A percentile compares a stretch with the other conserved stretches of the same genome.
Conservation (phyloP, 2,888 invertebrate genomes). For the Idaea biselata region DNA sequence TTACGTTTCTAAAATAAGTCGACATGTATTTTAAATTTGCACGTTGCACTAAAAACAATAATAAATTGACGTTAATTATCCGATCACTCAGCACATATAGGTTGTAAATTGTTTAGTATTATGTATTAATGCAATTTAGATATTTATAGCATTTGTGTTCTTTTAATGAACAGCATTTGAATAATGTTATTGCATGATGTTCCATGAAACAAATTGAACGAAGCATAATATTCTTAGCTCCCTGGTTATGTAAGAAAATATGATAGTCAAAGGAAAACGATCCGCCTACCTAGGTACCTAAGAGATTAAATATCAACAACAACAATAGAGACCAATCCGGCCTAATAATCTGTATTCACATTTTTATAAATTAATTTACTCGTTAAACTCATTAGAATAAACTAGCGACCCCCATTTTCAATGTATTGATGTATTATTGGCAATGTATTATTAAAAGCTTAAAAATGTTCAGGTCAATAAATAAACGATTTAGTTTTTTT, state of each 20-base stretch:
- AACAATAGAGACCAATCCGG: not conserved
- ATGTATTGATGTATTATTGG: no score
- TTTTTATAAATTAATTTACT: no score
- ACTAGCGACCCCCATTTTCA: no score
- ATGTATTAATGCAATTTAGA: not conserved
- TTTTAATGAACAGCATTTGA: not conserved
- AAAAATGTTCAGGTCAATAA: no score
- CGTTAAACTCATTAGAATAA: no score
- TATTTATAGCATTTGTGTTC: not conserved
- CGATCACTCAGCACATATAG: not conserved
- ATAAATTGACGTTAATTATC: not conserved
- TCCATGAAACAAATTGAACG: not conserved
- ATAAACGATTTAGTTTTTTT: no score
- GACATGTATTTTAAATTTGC: not conserved
- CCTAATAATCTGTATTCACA: not conserved
- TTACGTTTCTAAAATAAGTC: not conserved
- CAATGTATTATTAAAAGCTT: no score
- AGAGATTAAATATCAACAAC: not conserved
- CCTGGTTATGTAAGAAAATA: not conserved
- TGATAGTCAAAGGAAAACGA: not conserved
- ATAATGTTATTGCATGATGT: not conserved
- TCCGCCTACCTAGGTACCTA: not conserved
- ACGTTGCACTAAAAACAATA: not conserved
- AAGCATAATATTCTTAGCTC: not conserved
- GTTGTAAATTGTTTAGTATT: not conserved